Evolutionary conservation across 2,888 invertebrate genomes (phyloP), one percentile per base, ranked within the genome.

Genomic region (Julus scanicus): DNA sequence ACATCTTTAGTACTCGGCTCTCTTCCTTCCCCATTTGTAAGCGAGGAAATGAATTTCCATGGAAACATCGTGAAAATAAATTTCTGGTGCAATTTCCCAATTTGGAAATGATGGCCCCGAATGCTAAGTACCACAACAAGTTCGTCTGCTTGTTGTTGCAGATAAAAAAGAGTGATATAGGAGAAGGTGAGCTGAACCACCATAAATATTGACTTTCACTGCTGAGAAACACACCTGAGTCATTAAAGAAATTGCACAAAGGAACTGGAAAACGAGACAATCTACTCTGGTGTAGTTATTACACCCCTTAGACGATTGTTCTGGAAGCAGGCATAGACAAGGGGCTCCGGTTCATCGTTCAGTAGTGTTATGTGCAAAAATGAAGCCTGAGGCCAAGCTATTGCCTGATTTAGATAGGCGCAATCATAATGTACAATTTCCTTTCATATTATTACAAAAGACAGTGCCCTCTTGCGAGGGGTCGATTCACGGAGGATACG

Each of bases 361-460:
- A 63, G 2, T n/a, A n/a, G 57, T 63, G n/a, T 63, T 17, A 63
- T 63, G 57, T 63, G 5, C 57, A 63, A 17, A 63, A 63, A 63
- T 63, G n/a, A n/a, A n/a, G 4, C 57, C 57, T 63, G 57, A n/a
- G 57, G 57, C 57, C n/a, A 63, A 4, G 57, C 57, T n/a, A 63
- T 63, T 63, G 57, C 57, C 57, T 63, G 57, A 63, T 63, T 63
- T 63, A 63, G 57, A 63, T 63, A n/a, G 57, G n/a, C n/a, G 57
- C 57, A 63, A 63, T 63, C 57, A 63, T 63, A 63, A 63, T 63
- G 57, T 63, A 63, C 57, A 63, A 63, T 63, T 63, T 63, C 57
- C 57, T 63, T 63, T 63, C 57, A n/a, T 63, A n/a, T 63, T 63
- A n/a, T 63, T n/a, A 63, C 57, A 63, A 63, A 63, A 63, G 57